Evolutionary conservation across 2,888 invertebrate genomes (phyloP), one percentile per base, ranked within the genome.

Genomic region (Phaonia tiefii): DNA sequence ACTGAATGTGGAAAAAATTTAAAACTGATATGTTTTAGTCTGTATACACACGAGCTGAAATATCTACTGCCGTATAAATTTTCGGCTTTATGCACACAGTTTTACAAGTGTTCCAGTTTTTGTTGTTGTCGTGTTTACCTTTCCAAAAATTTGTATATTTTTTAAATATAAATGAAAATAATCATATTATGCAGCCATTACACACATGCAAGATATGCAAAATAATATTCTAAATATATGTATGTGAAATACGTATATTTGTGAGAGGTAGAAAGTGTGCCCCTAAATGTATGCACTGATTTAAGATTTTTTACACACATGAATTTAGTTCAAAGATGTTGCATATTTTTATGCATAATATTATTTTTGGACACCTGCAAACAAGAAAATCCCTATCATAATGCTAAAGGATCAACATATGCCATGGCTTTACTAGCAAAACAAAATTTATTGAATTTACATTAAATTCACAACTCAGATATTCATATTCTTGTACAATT

Each of bases 341-440:
- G 8, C 31, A 31, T 31, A 31, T 31, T 31, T 31, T 31, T 8
- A 31, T 5, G 8, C 31, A 31, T 13, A 71, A 76, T 66, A 56
- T 76, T 76, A 71, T 26, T 66, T 76, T 71, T 58, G n/a, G 44
- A 71, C 56, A 76, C 56, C 56, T 56, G 17, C 11, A 44, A 11
- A 60, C 42, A 44, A 37, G 11, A 37, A 76, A 70, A 44, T 66
- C 42, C 44, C 7, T 71, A n/a, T 17, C 11, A 17, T 71, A 71
- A 71, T 65, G 54, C 56, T 31, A 56, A 15, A n/a, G 31, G 70
- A 37, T 71, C 44, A 76, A 54, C 42, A 46, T 42, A 54, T 70
- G 65, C 31, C 5, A 56, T 42, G 44, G 44, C 44, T 44, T 65
- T 25, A 63, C 26, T 39, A 51, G 20, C 49, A 69, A 60, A 37